Evolutionary conservation across 2,888 invertebrate genomes (phyloP), one percentile per base, ranked within the genome.

Genomic region (Pilophorus perplexus): DNA sequence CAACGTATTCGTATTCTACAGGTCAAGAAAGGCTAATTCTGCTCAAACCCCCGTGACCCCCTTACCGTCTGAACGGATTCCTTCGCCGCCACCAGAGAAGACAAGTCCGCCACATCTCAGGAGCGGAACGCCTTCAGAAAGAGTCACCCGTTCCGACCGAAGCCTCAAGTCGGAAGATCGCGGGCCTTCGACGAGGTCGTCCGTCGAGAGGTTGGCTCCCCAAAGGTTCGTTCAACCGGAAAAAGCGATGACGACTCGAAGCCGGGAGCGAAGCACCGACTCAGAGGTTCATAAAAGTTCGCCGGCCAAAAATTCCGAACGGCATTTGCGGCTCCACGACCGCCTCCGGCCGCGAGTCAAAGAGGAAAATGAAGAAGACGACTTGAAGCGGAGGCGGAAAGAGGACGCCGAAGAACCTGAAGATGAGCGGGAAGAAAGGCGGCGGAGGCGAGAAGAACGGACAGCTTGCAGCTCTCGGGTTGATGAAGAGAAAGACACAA

Each of bases 181-280:
- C 12, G 33, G 8, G 25, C 33, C 20, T 3, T 38, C 55, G 1
- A 20, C 20, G 12, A 37, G 55, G 14, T 22, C 22, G n/a, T 62
- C 62, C 22, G 44, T 38, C 1, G 62, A 62, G 20, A 44, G 28
- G 20, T 5, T n/a, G 16, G 5, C 42, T 5, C 42, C 42, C 4
- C 42, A 42, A 14, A 42, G 14, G 14, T n/a, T n/a, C n/a, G 14
- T 14, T 5, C 42, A 42, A 14, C 42, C 42, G 5, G 16, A 42
- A 33, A 33, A 12, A 33, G 33, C 33, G 12, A 33, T 12, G 6
- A 33, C 33, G 6, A 28, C 28, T 18, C 38, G 68, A 14, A 28
- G 33, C 59, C 5, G 71, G 72, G 64, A 69, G 67, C 12, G 67
- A 52, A 12, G 70, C 68, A 64, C 55, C 68, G 27, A 69, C 70